Evolutionary conservation across 2,113 vertebrate species (phyloP).

Genomic region (Piprites chloris): DNA sequence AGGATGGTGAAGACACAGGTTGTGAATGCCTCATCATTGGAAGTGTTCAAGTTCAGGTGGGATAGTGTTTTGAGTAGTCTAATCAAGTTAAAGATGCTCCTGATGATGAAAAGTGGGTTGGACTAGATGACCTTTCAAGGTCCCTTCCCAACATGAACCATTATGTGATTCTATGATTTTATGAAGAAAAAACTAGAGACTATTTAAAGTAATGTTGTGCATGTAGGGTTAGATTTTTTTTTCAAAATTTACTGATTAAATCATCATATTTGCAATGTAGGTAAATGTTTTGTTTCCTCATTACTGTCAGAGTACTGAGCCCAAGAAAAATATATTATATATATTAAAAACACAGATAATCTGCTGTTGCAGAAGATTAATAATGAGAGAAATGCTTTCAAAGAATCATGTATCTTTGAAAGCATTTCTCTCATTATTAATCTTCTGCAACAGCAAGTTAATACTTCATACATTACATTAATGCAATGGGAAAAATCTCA

Average conservation of each 20-base stretch:
- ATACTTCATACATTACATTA: not conserved
- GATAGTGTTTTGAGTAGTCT: not conserved
- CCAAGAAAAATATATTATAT: not conserved
- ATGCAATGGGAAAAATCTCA: not conserved
- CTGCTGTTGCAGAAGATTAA: too few species aligned
- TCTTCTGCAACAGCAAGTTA: not conserved
- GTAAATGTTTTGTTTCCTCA: not conserved
- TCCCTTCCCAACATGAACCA: not conserved
- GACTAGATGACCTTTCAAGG: not conserved
- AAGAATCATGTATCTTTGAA: not conserved
- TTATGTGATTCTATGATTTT: not conserved
- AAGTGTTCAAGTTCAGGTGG: not conserved
- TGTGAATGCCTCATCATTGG: not conserved
- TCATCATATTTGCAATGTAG: not conserved
- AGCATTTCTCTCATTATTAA: not conserved
- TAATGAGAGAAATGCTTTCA: too few species aligned
- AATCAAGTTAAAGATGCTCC: not conserved
- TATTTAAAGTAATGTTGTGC: not conserved
- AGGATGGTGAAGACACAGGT: not conserved
- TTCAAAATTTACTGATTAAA: not conserved
- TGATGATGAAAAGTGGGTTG: accelerated
- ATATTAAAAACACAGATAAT: not conserved
- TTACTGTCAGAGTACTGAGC: not conserved
- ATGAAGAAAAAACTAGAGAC: not conserved
- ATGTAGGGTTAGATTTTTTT: not conserved